Evolutionary conservation across 2,113 vertebrate genomes (phyloP), one percentile per base, ranked within the genome.

Genomic region (Poecile atricapillus): DNA sequence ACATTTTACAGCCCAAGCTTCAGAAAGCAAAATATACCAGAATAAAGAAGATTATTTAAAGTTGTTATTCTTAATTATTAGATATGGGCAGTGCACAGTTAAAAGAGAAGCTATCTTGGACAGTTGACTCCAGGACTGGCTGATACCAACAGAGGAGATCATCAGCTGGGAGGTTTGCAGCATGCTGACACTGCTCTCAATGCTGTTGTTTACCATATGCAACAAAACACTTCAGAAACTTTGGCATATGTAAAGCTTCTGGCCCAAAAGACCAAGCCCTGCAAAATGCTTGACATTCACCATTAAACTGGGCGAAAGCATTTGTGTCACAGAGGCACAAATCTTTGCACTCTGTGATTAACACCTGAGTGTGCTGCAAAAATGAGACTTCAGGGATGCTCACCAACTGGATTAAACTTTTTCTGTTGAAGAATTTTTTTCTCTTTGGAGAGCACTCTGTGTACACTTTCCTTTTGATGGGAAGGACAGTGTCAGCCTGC

Each of bases 141-240:
- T 0, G 1, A 1, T 28, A 55, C 25, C 11, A 3, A 0, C 1
- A 15, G 47, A 37, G 35, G 4, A 33, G 67, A 5, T 9, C 11
- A 9, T 60, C 21, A 5, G 31, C 62, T 55, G 44, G 59, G 43
- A 49, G 58, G 8, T 15, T 76, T 20, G 4, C 30, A 35, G 35
- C 2, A 10, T 5, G 5, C 22, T 16, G 44, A 31, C 37, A 16
- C 59, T 75, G 19, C 20, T 59, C 44, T 43, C 28, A 27, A 17
- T 13, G 62, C 56, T 27, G 14, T 10, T n/a, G 1, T 13, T 82
- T 25, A 8, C 65, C 8, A 1, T 27, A 18, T 79, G 27, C 47
- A 64, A 39, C 74, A 37, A 33, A 83, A 67, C 4, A 3, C 37
- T 62, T 50, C 21, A 46, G 70, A 43, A 67, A 28, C 35, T 44